Evolutionary conservation across 2,888 invertebrate genomes (phyloP), one percentile per base, ranked within the genome.

Genomic region (Geophilus truncorum): DNA sequence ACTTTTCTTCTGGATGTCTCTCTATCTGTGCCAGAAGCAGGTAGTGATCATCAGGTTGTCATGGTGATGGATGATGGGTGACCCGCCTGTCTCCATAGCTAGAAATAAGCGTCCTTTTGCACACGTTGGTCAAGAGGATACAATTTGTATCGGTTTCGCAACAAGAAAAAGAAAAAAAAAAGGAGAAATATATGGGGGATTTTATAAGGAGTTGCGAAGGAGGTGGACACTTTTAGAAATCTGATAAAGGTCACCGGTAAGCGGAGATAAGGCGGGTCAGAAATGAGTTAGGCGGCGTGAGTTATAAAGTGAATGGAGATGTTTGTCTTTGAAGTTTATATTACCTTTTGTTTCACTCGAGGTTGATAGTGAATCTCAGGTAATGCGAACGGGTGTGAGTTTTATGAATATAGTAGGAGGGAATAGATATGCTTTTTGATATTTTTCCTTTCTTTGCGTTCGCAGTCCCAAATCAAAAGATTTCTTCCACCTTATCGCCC

Each of bases 1-100:
- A n/a, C 51, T 18, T 51, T 51, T 51, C 51, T 7, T 51, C 51
- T 51, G 18, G 18, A 18, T 51, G n/a, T 51, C 18, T 18, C 15
- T 51, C 18, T 51, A 18, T 18, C 15, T 51, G 18, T 51, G 51
- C 51, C 51, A 51, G 51, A 51, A 51, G 51, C 51, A 51, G 51
- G 51, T 51, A 34, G 77, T 34, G 77, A 77, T 77, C 77, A 77
- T 77, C 34, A 77, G n/a, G 32, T 77, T 77, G 77, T 77, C 77
- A 36, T 5, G 32, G 77, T 77, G 77, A 77, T 77, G 77, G 36
- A 77, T 77, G 77, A 77, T 32, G 34, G 21, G 34, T 76, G 76
- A 76, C 76, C 76, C 76, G 28, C 6, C 6, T 36, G 77, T 77
- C 77, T 77, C 36, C 77, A 18, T n/a, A n/a, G 51, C 7, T 18